phyloP scores from a whole-genome alignment of 2,113 vertebrate genomes.

The Proteles cristata region DNA sequence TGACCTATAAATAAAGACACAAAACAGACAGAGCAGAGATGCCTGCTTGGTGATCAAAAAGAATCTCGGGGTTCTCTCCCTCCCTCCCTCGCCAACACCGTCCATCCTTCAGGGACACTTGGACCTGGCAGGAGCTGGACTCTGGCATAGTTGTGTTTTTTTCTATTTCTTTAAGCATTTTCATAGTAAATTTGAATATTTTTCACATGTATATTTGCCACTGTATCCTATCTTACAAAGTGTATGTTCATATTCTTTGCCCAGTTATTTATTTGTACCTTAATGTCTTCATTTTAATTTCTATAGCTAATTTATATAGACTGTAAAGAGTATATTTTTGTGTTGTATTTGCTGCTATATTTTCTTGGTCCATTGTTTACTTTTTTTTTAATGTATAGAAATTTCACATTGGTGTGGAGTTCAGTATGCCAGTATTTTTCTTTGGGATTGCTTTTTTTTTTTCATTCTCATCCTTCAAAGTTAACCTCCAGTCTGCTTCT shows the following conservation, averaged over 20 bases:
- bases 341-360: not conserved
- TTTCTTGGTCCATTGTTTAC: not conserved
- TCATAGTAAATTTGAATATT: not conserved
- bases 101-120: too few relatives aligned
- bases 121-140: too few relatives aligned
- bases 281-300: not conserved
- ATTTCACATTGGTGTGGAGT: constrained; percentile 21
- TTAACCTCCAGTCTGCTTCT: not conserved
- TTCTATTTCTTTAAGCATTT: not conserved
- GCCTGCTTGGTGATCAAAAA: too few relatives aligned
- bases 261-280: not conserved
- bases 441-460: not conserved
- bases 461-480: not conserved
- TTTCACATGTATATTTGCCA: not conserved
- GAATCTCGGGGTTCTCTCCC: too few relatives aligned
- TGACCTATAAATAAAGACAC: too few relatives aligned
- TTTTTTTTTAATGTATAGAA: not conserved
- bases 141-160: not conserved
- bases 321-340: not conserved
- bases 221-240: not conserved
- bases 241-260: not conserved
- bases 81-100: too few relatives aligned
- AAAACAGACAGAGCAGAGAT: too few relatives aligned
- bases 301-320: not conserved
- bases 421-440: not conserved